Conservation (phyloP, 2,888 invertebrate species). For the Carabus problematicus region DNA sequence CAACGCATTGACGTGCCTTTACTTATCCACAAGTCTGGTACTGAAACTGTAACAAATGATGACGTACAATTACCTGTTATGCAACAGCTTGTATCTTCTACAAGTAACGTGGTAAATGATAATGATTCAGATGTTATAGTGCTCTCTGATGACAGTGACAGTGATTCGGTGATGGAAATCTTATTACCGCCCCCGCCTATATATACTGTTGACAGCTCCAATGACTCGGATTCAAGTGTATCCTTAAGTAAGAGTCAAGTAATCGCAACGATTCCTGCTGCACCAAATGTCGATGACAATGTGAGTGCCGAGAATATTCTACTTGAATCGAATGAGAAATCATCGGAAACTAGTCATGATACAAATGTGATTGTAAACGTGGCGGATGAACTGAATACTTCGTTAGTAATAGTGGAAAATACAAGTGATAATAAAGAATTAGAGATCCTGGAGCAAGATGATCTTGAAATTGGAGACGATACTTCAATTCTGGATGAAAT, state of each 20-base stretch:
- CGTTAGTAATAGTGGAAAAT: no score
- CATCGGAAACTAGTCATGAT: neutral
- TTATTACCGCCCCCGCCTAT: conserved; percentile 22
- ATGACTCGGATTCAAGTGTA: no score
- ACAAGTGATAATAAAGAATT: no score
- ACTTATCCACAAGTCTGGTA: no score
- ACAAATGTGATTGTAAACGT: no score
- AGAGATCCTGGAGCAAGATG: no score
- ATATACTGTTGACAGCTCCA: conserved; percentile 18
- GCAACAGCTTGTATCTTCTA: no score
- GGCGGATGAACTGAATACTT: no score
- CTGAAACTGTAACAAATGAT: neutral
- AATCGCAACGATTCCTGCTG: neutral
- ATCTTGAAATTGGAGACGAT: neutral
- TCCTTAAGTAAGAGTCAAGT: no score
- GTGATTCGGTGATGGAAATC: conserved; percentile 31
- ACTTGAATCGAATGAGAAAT: neutral
- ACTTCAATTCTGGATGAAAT: neutral
- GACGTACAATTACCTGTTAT: neutral
- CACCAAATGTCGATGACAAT: neutral
- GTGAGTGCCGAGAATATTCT: neutral
- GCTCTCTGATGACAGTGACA: conserved; percentile 29
- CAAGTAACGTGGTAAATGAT: no score
- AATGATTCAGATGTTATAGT: conserved; percentile 19
- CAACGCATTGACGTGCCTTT: no score